Base-by-base conservation (phyloP, 2,797 vertebrate genomes). In the Poeciliopsis gracilis region DNA sequence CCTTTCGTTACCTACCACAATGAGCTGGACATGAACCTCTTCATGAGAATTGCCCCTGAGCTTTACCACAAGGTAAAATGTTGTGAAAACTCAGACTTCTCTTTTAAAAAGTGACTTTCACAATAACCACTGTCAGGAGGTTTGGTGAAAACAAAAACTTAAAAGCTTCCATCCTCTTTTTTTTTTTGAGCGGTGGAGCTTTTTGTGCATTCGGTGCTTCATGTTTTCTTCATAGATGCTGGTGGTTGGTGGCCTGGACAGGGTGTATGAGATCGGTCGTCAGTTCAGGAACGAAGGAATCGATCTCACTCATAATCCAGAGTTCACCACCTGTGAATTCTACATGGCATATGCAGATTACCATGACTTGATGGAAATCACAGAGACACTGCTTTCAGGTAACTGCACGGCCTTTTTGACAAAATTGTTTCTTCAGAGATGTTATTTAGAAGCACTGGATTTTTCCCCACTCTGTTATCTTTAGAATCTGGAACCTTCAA, bases 331-430 rank as follows among this genome's bases (percentile, higher is more conserved):
- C 73, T 99, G 98, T 89, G 98, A 99, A 82, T 99, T 99, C 91
- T 99, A 99, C 79, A 99, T 99, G 98, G 98, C 98, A 2, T 99
- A 99, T 33, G 98, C 98, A 0, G 98, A 99, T 91, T 99, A 99
- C 90, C 66, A 96, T 0, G 98, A 99, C 89, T 87, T 99, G 92
- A 99, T 99, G 96, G 97, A 99, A 7, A 97, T 99, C 90, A 99
- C 98, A 0, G 98, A 99, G 92, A 99, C 97, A 83, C 89, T 99
- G 76, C 93, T 99, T 75, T 97, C 98, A 92, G 98, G 98, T 99
- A 75, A 84, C 72, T 82, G 0, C 70, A 45, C 33, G 55, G 47
- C 12, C 41, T 53, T 12, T 0, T 1, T 4, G 3, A 12, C 9
- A 2, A 20, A 25, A 13, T 79, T 59, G 36, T 72, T 47, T 8